Evolutionary conservation across 2,113 vertebrate genomes (phyloP), one percentile per base, ranked within the genome.

Genomic region (Epinephelus fuscoguttatus): DNA sequence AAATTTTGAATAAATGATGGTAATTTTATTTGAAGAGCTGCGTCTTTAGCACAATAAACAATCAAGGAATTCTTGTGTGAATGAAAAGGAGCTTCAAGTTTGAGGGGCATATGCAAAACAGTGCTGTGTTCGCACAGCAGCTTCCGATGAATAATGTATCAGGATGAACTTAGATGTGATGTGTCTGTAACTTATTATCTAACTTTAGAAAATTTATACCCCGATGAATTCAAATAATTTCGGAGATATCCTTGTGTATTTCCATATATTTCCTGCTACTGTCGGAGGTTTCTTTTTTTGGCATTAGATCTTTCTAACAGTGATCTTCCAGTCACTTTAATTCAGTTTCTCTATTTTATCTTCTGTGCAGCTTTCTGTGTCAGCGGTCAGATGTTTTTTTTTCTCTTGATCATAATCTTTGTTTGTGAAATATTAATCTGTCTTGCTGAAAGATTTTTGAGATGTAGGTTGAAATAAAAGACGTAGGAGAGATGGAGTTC

Each of bases 91-190:
- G 72, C 56, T 70, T 81, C 62, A 75, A 21, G 82, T 91, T 84
- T 90, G 76, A 84, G 83, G 60, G 68, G 75, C 82, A 75, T 78
- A 83, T 88, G 86, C 74, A 89, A 87, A 82, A 3, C 79, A 78
- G 78, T 42, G 56, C 80, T 75, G 79, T 42, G 50, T 85, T 82
- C 8, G 33, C 72, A 76, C 60, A 87, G 83, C 75, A 72, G 78
- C 70, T 82, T 37, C 60, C 30, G 12, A 91, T 90, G 85, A 92
- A 92, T 91, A 82, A 91, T 89, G 80, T 57, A 92, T 81, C 45
- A 83, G 75, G 53, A 72, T 80, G 49, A 87, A 81, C 60, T 74
- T 60, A 37, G 68, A 82, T 82, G 68, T 50, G 66, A 67, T 87
- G 71, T 84, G 78, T 78, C 78, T 86, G 60, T 70, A 76, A 89